Evolutionary conservation across 1,140 invertebrate species (phyloP), one percentile per base, ranked within the genome.

Genomic region (Eubasilissa regina): DNA sequence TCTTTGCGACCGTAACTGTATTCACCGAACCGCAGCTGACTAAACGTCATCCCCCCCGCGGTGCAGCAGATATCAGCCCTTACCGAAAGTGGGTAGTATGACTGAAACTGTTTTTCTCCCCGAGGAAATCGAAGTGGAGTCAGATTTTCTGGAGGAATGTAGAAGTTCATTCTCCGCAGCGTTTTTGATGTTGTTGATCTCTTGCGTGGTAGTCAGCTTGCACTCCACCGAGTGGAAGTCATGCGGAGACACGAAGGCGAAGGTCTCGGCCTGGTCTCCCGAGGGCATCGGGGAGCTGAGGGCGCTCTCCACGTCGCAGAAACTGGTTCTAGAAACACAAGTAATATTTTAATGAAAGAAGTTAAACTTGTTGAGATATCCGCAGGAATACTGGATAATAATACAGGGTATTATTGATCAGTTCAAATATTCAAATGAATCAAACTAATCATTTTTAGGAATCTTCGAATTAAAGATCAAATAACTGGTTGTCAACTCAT

Each of bases 81-180:
- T 90, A n/a, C 89, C 89, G 66, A 90, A 89, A 48, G 90, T 84
- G 0, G 90, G 90, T 84, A 92, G 86, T 58, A 90, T 85, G 78
- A 92, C 90, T 25, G 90, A 90, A 19, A 91, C 90, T 6, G 90
- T 90, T 78, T 88, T 86, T 80, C 86, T 84, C 75, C 85, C 84
- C 51, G 87, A 87, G n/a, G 86, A 85, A 56, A 86, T 84, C 47
- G 75, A 81, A 47, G 81, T 83, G 51, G 76, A 45, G 35, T 80
- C 77, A 7, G 76, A 78, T 64, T 82, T 82, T 64, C 74, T 77
- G 4, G 47, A 17, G 43, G 58, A 75, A 13, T 66, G 62, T 13
- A 75, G 48, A 25, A 66, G 15, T 75, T 80, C 78, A 17, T 43
- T 74, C 43, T 78, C 76, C 12, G 9, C 10, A 11, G 43, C 17